Percentiles rank a stretch among this genome's conserved stretches.
Conservation (phyloP, 2,888 invertebrate genomes). For the Phaonia tiefii region DNA sequence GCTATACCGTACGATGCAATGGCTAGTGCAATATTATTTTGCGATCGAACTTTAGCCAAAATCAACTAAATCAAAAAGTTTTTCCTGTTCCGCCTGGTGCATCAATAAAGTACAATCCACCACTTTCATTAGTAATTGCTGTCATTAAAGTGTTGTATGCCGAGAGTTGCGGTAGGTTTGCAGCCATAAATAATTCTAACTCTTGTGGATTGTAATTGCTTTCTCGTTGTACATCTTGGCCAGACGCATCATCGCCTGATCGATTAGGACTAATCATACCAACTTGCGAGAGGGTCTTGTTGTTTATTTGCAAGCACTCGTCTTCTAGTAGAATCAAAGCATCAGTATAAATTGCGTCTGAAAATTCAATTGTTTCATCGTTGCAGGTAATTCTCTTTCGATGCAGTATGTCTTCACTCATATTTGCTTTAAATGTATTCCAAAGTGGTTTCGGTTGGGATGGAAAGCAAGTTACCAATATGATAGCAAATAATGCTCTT, state of each 20-base stretch:
- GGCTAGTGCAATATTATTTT: constrained; percentile 46
- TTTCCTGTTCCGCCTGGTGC: no score
- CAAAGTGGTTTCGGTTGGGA: constrained; percentile 45
- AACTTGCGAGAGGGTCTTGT: constrained; percentile 6
- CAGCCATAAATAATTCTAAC: no score
- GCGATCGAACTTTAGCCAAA: constrained; percentile 36
- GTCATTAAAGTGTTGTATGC: no score
- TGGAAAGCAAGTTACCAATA: constrained; percentile 34
- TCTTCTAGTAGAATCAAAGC: constrained; percentile 46
- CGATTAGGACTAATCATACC: constrained; percentile 25
- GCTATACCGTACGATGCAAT: constrained; percentile 45
- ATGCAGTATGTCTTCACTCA: constrained; percentile 48
- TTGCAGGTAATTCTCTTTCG: neutral
- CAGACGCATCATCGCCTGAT: no score
- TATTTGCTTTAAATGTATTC: constrained; percentile 22
- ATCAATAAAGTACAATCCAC: no score
- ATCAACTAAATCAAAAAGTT: constrained; percentile 20
- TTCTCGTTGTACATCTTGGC: no score
- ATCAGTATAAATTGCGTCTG: constrained; percentile 45
- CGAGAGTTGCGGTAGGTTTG: no score
- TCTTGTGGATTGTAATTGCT: no score
- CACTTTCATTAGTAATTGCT: no score
- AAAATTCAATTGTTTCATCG: constrained; percentile 29
- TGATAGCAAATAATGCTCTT: no score
- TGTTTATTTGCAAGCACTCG: constrained; percentile 25